These are phyloP conservation scores for Hemistola chrysoprasaria DNA, from an alignment of 2,888 invertebrate genomes.

Conservation along the genomic window DNA sequence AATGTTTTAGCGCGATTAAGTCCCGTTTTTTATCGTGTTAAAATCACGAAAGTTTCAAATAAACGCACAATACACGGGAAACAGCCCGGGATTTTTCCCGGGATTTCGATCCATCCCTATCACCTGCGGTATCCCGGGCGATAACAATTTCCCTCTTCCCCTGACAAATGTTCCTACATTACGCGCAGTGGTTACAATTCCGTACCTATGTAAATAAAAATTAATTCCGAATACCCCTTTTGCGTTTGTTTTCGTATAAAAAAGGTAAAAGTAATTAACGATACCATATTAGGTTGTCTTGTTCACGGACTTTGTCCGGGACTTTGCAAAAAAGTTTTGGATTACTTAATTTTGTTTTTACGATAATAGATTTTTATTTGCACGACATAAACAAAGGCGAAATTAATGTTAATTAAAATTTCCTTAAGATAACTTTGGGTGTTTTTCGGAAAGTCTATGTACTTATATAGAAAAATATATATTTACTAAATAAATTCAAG, in stretches of 20 bases:
- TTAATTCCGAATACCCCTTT: slow-evolving; percentile 37
- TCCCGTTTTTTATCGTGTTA: too few relatives aligned
- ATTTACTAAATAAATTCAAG: too few relatives aligned
- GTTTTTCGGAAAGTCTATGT: too few relatives aligned
- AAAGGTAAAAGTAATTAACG: slow-evolving; percentile 18
- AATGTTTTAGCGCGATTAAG: too few relatives aligned
- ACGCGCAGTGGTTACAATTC: slow-evolving; percentile 27
- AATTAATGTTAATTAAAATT: too few relatives aligned
- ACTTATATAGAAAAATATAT: too few relatives aligned
- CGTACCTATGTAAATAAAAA: slow-evolving; percentile 38
- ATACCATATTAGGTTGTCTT: background rate
- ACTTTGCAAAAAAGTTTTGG: slow-evolving; percentile 1
- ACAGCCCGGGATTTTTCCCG: slow-evolving; percentile 2
- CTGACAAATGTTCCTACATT: slow-evolving; percentile 46
- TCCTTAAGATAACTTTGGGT: too few relatives aligned
- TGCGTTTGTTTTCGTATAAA: slow-evolving; percentile 15
- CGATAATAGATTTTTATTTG: too few relatives aligned
- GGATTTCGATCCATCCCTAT: slow-evolving; percentile 8
- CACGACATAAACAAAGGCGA: too few relatives aligned
- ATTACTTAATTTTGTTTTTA: too few relatives aligned
- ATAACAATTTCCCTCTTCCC: slow-evolving; percentile 25
- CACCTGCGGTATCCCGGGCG: slow-evolving; percentile 20
- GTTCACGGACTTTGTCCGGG: background rate
- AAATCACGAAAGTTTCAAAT: too few relatives aligned
- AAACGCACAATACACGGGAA: background rate